A percentile compares a stretch with the other conserved stretches of the same genome.
Evolutionary conservation across 92 coral and sea anemone species (phyloP).

Genomic region (Phenganax subtilis): DNA sequence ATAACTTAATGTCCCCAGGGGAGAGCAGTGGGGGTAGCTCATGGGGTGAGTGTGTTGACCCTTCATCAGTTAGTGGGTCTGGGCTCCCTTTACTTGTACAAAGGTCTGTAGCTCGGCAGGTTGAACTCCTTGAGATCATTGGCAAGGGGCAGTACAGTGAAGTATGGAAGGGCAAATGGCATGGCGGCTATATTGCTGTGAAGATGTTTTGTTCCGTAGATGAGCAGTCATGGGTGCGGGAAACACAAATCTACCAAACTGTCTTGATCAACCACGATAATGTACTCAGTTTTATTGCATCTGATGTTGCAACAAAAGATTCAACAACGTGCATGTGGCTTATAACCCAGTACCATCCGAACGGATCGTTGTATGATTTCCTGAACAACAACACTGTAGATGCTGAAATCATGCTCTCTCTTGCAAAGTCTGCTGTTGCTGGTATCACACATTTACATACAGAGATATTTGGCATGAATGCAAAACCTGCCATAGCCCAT

Average conservation of each 20-base stretch:
- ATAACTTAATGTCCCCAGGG: conserved; percentile 14
- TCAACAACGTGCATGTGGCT: conserved; percentile 89
- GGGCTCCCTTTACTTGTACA: conserved; percentile 78
- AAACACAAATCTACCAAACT: conserved; percentile 76
- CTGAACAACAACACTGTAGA: conserved; percentile 71
- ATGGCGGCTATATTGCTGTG: conserved; percentile 91
- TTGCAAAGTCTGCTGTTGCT: conserved; percentile 79
- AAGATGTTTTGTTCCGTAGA: conserved; percentile 76
- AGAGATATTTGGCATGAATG: conserved; percentile 73
- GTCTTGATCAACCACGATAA: conserved; percentile 78
- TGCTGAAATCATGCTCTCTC: conserved; percentile 68
- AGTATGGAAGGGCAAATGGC: conserved; percentile 79
- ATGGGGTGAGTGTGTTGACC: conserved; percentile 31
- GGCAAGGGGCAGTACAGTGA: conserved; percentile 88
- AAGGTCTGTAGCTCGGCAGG: conserved; percentile 82
- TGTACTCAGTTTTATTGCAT: conserved; percentile 70
- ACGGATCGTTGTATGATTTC: conserved; percentile 86
- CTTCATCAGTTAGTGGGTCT: conserved; percentile 64
- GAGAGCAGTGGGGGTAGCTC: conserved; percentile 30
- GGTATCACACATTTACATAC: conserved; percentile 91
- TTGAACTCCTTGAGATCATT: conserved; percentile 68
- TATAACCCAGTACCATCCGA: conserved; percentile 75
- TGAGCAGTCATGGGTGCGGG: conserved; percentile 80
- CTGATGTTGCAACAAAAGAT: conserved; percentile 69
- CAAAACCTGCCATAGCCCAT: conserved; percentile 89